Base-by-base conservation (phyloP, 2,797 vertebrate species). In the Falco biarmicus region DNA sequence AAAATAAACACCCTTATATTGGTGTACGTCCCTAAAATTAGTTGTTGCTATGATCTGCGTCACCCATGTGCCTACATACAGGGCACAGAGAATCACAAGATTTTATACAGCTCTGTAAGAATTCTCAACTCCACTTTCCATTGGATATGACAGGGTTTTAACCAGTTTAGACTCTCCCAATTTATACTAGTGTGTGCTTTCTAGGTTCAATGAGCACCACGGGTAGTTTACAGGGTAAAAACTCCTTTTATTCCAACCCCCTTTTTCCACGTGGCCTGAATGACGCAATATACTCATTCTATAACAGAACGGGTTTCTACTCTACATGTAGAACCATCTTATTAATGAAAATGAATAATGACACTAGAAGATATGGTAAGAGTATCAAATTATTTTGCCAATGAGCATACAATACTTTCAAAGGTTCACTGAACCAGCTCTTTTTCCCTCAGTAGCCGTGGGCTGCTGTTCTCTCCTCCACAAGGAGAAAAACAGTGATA, bases 21-120 rank as follows among this genome's bases (percentile, higher is more conserved):
- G 2, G 0, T 14, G 3, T 20, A 41, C 2, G 2, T 13, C 18
- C 7, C 14, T 43, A 8, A 63, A 50, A 48, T 25, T 29, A 71
- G 43, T 29, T 29, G 37, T 41, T 24, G 18, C 24, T 51, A 2
- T 8, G 6, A 48, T 24, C 19, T 50, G 32, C 13, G 45, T 47
- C 50, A 47, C 19, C 10, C 32, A 41, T 8, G 1, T 34, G n/a
- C 5, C 50, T 59, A 89, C 37, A 28, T 5, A 41, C 3, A 61
- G 4, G 37, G 12, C 41, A 54, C 13, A 50, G 28, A 65, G 5
- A 21, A 48, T 11, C 15, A 59, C 2, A 41, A 32, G 24, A 34
- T 25, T 68, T 59, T 34, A 59, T 20, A 20, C 4, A 77, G 15
- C 4, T 21, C 16, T 51, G 8, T 47, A 18, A 47, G 60, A 82